Conservation (phyloP, 2,888 invertebrate genomes). For the Lagria hirta region DNA sequence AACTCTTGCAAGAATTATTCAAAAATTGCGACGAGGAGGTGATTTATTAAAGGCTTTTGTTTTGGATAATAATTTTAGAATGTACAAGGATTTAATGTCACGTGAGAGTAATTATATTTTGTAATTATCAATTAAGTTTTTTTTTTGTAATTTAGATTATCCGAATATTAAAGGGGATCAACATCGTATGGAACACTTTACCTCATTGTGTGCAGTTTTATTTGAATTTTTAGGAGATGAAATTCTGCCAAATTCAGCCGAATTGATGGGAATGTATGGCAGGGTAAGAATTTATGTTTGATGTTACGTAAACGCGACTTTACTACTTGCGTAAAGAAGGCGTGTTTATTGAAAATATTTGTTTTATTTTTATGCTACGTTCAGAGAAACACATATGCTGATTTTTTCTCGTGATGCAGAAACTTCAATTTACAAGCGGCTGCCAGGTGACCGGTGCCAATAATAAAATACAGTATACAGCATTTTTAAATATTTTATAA, state of each 20-base stretch:
- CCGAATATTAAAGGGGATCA: constrained; percentile 75
- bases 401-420: no score
- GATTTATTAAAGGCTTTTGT: constrained; percentile 68
- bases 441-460: no score
- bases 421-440: no score
- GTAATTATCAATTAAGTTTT: no score
- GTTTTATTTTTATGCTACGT: no score
- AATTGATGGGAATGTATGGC: constrained; percentile 83
- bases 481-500: no score
- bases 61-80: constrained; percentile 67
- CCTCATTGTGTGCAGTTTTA: constrained; percentile 70
- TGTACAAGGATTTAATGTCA: constrained; percentile 86
- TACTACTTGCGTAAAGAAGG: no score
- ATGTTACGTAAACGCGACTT: no score
- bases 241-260: constrained; percentile 72
- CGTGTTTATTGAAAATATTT: no score
- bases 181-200: constrained; percentile 77
- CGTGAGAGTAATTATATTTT: constrained; percentile 58
- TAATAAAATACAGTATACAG: no score
- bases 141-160: constrained; percentile 82
- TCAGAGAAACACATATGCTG: no score
- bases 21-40: constrained; percentile 69
- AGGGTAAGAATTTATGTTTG: constrained; percentile 63
- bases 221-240: constrained; percentile 69
- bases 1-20: constrained; percentile 74